A percentile compares a stretch with the other conserved stretches of the same genome.
These are phyloP conservation scores for Endotricha flammealis DNA, from an alignment of 2,888 invertebrate species.

Conservation along the genomic window DNA sequence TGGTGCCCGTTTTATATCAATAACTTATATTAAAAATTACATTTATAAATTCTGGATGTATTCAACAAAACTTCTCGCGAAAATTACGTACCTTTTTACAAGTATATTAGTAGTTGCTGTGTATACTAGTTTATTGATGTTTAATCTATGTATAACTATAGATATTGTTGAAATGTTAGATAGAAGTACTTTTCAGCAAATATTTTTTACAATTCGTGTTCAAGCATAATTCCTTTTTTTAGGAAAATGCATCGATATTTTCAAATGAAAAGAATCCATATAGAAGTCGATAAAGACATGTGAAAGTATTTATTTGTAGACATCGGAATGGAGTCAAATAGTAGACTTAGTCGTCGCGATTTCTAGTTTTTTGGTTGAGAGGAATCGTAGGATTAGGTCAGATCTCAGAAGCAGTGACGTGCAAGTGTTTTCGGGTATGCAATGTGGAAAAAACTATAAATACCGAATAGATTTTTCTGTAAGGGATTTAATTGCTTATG, in stretches of 20 bases:
- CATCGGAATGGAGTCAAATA: constrained; percentile 1
- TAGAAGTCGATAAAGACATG: too few species aligned
- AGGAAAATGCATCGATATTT: too few species aligned
- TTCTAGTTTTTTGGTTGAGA: constrained; percentile 1
- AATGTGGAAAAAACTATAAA: too few species aligned
- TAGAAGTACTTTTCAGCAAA: constrained; percentile 25
- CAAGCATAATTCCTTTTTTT: too few species aligned
- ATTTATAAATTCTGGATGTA: not conserved
- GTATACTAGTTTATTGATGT: constrained; percentile 10
- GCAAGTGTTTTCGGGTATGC: too few species aligned
- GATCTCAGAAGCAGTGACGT: too few species aligned
- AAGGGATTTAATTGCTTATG: too few species aligned
- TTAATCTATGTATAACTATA: constrained; percentile 13
- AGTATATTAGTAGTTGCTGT: constrained; percentile 6
- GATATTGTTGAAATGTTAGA: constrained; percentile 25
- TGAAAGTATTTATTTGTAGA: not conserved
- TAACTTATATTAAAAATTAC: too few species aligned
- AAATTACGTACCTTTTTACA: not conserved
- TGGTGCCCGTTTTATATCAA: not conserved
- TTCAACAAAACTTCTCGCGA: not conserved
- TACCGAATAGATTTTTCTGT: too few species aligned
- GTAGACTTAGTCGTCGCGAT: not conserved
- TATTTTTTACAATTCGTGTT: constrained; percentile 5
- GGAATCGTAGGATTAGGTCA: too few species aligned
- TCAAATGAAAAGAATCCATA: too few species aligned